Percentiles rank a stretch among this genome's conserved stretches.
These are phyloP conservation scores for Hypomecis atomaria DNA, from an alignment of 2,888 invertebrate genomes.

Conservation along the genomic window DNA sequence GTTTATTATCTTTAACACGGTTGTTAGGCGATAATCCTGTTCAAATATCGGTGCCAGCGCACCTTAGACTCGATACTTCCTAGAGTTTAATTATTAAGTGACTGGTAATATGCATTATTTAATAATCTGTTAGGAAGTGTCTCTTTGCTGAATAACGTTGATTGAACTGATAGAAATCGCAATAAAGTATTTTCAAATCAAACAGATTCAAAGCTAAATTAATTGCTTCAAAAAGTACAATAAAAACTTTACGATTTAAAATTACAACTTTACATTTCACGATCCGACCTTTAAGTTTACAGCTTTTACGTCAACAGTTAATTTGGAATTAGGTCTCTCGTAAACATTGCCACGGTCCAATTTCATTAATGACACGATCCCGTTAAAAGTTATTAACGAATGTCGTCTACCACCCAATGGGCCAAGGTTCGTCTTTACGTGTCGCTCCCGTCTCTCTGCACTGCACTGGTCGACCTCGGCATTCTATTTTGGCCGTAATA, in stretches of 20 bases:
- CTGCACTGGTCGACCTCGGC: conserved; percentile 42
- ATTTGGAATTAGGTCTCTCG: conserved; percentile 15
- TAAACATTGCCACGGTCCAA: conserved; percentile 15
- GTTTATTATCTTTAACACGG: conserved; percentile 30
- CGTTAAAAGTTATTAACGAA: conserved; percentile 30
- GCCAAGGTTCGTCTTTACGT: conserved; percentile 43
- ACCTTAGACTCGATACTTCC: conserved; percentile 21
- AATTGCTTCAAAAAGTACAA: neutral
- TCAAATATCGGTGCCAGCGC: conserved; percentile 21
- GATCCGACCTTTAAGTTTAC: conserved; percentile 12
- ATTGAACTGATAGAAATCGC: neutral
- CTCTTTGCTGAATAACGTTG: conserved; percentile 1
- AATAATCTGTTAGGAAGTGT: neutral
- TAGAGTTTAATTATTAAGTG: conserved; percentile 11
- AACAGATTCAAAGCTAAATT: neutral
- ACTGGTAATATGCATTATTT: conserved; percentile 6
- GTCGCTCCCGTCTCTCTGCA: conserved; percentile 41
- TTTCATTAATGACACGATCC: conserved; percentile 21
- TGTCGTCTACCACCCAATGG: conserved; percentile 39
- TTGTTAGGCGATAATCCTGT: conserved; percentile 26
- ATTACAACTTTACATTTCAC: neutral
- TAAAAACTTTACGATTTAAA: neutral
- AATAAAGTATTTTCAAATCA: neutral
- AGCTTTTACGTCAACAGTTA: conserved; percentile 17
- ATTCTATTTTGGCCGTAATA: conserved; percentile 43